A percentile compares a stretch with the other conserved stretches of the same genome.
Evolutionary conservation across 2,113 vertebrate genomes (phyloP).

Genomic region (Circaetus cinerascens): DNA sequence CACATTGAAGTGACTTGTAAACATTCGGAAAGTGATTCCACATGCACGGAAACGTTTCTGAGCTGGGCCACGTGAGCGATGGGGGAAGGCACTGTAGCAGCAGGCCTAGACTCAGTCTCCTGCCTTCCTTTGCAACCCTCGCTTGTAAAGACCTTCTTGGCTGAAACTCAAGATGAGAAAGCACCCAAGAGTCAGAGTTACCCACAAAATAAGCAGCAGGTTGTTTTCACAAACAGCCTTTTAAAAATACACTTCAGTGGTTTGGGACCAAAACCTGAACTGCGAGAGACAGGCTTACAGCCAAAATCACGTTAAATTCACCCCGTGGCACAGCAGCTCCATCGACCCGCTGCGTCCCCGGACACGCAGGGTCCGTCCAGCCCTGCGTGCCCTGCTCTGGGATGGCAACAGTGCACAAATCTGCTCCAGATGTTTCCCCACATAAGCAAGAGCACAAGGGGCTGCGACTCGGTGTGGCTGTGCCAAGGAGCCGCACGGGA

Average conservation of each 20-base stretch:
- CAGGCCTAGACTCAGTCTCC: neutral
- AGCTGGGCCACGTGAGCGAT: accelerated
- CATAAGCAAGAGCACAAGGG: neutral
- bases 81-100: neutral
- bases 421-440: neutral
- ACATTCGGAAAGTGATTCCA: neutral
- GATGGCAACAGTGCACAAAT: accelerated
- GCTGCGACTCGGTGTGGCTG: neutral
- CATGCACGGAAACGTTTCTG: neutral
- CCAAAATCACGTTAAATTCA: neutral
- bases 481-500: neutral
- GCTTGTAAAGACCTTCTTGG: neutral
- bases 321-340: neutral
- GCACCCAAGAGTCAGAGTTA: neutral
- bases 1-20: neutral
- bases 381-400: neutral
- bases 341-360: accelerated
- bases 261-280: neutral
- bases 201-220: neutral
- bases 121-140: neutral
- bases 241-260: neutral
- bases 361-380: accelerated
- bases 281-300: accelerated
- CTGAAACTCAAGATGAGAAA: neutral
- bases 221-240: neutral